phyloP scores from a whole-genome alignment of 1,140 invertebrate species.

The Pachypsylla venusta region DNA sequence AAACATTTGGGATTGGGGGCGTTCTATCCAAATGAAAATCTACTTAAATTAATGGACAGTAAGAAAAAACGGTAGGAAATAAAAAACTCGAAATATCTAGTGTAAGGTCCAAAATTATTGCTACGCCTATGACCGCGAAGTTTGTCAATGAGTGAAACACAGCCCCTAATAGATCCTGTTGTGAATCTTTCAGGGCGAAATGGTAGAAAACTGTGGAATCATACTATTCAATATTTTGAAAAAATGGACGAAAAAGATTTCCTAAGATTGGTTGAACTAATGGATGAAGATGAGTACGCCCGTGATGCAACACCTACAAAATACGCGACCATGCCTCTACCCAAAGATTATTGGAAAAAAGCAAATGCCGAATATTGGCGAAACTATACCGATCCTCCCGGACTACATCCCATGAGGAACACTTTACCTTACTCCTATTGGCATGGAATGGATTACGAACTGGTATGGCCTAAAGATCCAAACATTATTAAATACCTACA shows the following conservation, averaged over 20 bases:
- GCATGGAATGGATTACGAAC: background rate
- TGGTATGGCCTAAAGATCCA: background rate
- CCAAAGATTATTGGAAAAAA: background rate
- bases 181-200: background rate
- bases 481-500: background rate
- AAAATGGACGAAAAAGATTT: background rate
- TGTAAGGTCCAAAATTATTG: no score
- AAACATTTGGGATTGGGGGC: no score
- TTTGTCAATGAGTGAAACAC: no score
- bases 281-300: background rate
- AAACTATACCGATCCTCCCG: background rate
- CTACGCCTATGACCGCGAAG: no score
- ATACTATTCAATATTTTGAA: background rate
- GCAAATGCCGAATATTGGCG: conserved; percentile 1
- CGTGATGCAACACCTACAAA: background rate
- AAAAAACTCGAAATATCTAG: no score
- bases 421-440: background rate
- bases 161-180: no score
- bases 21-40: no score
- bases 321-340: conserved; percentile 8
- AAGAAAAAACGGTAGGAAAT: no score
- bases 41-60: no score
- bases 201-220: background rate
- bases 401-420: background rate
- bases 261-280: background rate